phyloP scores from a whole-genome alignment of 2,888 invertebrate genomes.

The Portevinia maculata region DNA sequence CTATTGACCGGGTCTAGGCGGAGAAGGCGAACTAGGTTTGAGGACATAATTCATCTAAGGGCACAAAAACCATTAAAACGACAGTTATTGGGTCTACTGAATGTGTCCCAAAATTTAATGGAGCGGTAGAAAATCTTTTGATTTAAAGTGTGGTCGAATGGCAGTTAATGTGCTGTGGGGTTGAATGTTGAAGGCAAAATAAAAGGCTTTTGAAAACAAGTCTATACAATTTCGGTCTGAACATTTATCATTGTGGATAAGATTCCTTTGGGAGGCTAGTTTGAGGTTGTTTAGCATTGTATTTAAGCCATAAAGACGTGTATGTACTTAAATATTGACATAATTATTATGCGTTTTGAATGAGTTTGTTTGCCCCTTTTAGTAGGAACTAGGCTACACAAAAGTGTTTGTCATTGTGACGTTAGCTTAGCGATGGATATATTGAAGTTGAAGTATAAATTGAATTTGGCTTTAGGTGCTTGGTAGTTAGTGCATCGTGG shows the following conservation, averaged over 20 bases:
- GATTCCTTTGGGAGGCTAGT: conserved; percentile 10
- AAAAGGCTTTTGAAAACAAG: conserved; percentile 18
- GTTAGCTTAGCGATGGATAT: background rate
- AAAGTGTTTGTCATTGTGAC: background rate
- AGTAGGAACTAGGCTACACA: background rate
- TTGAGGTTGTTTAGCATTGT: conserved; percentile 47
- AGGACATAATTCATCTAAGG: conserved; percentile 66
- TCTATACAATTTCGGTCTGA: conserved; percentile 41
- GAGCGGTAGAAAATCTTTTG: conserved; percentile 69
- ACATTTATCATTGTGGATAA: conserved; percentile 62
- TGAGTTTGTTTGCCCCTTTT: background rate
- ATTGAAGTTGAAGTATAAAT: background rate
- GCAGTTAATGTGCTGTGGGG: conserved; percentile 50
- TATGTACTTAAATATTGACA: conserved; percentile 17
- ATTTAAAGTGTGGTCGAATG: conserved; percentile 69
- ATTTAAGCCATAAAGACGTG: conserved; percentile 27
- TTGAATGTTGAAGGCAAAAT: conserved; percentile 32
- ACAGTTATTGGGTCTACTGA: conserved; percentile 70
- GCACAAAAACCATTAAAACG: conserved; percentile 67
- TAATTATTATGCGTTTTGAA: conserved; percentile 15
- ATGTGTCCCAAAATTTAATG: conserved; percentile 71
- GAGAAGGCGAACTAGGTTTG: conserved; percentile 26
- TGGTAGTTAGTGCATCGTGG: too few relatives aligned
- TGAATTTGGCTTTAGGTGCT: background rate
- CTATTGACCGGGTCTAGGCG: conserved; percentile 15